Evolutionary conservation across 2,888 invertebrate species (phyloP).

Genomic region (Archips xylosteana): DNA sequence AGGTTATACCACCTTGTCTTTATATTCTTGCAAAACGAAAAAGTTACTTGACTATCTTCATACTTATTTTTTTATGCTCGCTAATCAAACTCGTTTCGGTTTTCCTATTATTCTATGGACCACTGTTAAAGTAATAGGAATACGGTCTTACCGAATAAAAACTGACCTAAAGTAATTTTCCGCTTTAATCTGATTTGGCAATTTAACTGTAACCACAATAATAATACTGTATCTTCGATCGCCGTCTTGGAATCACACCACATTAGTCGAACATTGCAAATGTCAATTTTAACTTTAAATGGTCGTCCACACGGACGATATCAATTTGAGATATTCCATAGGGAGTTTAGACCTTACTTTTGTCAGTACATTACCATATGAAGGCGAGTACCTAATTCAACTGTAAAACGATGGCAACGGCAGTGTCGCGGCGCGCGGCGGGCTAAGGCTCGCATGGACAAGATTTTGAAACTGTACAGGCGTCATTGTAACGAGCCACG

Average conservation of each 20-base stretch:
- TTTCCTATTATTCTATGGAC: conserved; percentile 6
- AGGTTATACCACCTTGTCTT: not conserved
- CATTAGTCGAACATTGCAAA: not conserved
- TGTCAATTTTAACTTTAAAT: conserved; percentile 1
- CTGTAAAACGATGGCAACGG: not conserved
- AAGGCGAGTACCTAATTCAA: not conserved
- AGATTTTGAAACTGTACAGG: conserved; percentile 66
- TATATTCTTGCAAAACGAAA: not conserved
- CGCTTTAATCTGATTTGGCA: conserved; percentile 24
- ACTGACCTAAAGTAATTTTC: conserved; percentile 20
- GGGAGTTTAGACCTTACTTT: not conserved
- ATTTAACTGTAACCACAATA: conserved; percentile 19
- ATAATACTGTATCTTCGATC: not conserved
- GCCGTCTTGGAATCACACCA: conserved; percentile 1
- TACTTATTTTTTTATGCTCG: not conserved
- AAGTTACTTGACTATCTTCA: not conserved
- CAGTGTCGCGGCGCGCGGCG: conserved; percentile 15
- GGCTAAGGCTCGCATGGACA: conserved; percentile 19
- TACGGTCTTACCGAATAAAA: conserved; percentile 18
- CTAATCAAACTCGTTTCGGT: conserved; percentile 12
- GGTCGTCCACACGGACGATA: not conserved
- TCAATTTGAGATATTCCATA: not conserved
- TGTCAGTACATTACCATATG: not conserved
- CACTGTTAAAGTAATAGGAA: conserved; percentile 18
- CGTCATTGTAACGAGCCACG: conserved; percentile 69